Base-by-base conservation (phyloP, 2,888 invertebrate species). In the Drosophila formosana region DNA sequence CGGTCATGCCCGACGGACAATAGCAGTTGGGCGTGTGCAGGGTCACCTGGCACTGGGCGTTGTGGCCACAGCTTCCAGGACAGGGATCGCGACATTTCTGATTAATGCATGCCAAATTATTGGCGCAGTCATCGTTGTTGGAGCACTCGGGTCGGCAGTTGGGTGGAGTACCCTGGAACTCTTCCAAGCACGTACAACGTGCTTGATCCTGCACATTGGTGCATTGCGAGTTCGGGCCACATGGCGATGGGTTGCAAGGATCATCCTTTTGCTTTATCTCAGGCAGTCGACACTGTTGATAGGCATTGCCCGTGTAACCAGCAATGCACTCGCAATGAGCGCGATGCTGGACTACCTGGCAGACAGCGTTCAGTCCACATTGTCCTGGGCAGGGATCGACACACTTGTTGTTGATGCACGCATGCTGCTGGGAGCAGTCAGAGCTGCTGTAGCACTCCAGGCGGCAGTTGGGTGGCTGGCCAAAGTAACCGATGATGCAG, bases 51-150 rank as follows among this genome's bases (percentile, higher is more conserved):
- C 97, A 97, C 81, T 94, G 93, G 13, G 96, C 95, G 90, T 95
- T 95, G 55, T 93, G 93, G 55, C 97, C 97, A 89, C 97, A 97
- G 56, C 95, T 94, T 55, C 96, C 97, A 66, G 95, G 94, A 82
- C 97, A 97, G 45, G 96, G 96, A 90, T 96, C 95, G 37, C 94
- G 92, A 88, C 96, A 96, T 92, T 95, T 96, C 82, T 95, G 95
- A 85, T 95, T 95, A 5, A 95, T 93, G 89, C 96, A 96, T 32
- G 96, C 95, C 84, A 94, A 92, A 79, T 93, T 94, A 76, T 94
- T 92, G 2, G 94, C 92, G 89, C 96, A 97, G 87, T 97, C 96
- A 3, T 95, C 94, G 87, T 95, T 96, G 37, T 94, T 93, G 3
- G 94, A 93, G 87, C 96, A 96, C 92, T 96, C 96, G 1, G 96